phyloP scores from a whole-genome alignment of 2,888 invertebrate species.

The Amiota mariae region DNA sequence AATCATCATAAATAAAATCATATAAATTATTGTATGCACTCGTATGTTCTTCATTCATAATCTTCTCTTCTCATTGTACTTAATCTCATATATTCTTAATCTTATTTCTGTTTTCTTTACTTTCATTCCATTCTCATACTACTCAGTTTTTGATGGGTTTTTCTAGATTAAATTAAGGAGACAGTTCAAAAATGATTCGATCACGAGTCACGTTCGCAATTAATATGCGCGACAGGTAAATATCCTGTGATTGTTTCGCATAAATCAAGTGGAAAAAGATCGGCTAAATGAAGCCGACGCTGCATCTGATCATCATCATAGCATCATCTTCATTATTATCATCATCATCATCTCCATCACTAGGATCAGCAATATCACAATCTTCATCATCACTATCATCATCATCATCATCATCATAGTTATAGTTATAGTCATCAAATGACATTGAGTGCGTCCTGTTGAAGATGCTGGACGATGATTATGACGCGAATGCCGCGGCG shows the following conservation, averaged over 20 bases:
- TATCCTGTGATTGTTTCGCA: constrained; percentile 45
- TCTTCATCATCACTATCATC: no score
- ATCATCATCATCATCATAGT: no score
- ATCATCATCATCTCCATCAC: not conserved
- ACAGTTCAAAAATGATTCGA: not conserved
- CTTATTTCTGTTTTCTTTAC: not conserved
- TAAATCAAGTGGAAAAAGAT: constrained; percentile 51
- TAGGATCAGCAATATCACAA: no score
- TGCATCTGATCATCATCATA: not conserved
- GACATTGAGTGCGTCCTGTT: not conserved
- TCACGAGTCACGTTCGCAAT: constrained; percentile 33
- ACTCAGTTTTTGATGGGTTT: not conserved
- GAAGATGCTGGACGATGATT: not conserved
- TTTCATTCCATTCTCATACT: not conserved
- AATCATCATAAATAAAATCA: no score
- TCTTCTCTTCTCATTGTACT: no score
- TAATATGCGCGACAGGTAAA: constrained; percentile 34
- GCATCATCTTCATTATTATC: not conserved
- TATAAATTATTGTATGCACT: no score
- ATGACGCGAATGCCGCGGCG: constrained; percentile 1
- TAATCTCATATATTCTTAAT: not conserved
- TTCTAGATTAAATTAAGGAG: not conserved
- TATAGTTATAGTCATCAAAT: no score
- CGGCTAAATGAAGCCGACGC: not conserved
- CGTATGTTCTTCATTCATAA: no score